Conservation (phyloP, 1,140 invertebrate genomes). For the Ceratoteleas bidentatus region DNA sequence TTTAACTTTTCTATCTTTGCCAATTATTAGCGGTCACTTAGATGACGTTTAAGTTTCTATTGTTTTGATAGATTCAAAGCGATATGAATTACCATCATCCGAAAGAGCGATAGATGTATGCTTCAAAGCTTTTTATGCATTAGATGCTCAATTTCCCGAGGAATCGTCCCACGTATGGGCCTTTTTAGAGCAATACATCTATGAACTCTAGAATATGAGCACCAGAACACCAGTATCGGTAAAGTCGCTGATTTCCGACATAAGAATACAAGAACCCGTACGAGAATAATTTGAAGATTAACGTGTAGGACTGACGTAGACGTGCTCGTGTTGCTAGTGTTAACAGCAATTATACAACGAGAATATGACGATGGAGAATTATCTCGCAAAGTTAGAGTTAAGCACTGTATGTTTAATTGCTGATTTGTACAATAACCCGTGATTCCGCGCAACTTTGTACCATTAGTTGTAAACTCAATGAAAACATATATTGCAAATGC, state of each 20-base stretch:
- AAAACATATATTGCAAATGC: background rate
- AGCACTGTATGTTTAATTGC: background rate
- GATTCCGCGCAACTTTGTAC: background rate
- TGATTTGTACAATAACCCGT: background rate
- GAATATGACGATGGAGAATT: too few relatives aligned
- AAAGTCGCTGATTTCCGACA: too few relatives aligned
- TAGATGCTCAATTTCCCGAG: conserved; percentile 5
- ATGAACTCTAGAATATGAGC: too few relatives aligned
- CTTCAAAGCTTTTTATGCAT: conserved; percentile 14
- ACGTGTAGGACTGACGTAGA: too few relatives aligned
- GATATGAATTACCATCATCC: background rate
- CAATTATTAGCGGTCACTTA: conserved; percentile 8
- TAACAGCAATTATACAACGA: too few relatives aligned
- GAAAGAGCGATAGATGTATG: conserved; percentile 18
- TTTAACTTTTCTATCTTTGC: conserved; percentile 10
- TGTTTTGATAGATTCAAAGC: conserved; percentile 3
- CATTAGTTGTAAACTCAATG: background rate
- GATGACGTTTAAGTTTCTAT: background rate
- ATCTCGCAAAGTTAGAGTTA: too few relatives aligned
- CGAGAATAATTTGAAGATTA: too few relatives aligned
- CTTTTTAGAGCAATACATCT: conserved; percentile 9
- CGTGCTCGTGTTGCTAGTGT: too few relatives aligned
- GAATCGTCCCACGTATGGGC: conserved; percentile 14
- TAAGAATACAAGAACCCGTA: too few relatives aligned
- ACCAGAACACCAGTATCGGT: too few relatives aligned